Evolutionary conservation across 2,888 invertebrate genomes (phyloP), one percentile per base, ranked within the genome.

Genomic region (Muschampia plurimacula): DNA sequence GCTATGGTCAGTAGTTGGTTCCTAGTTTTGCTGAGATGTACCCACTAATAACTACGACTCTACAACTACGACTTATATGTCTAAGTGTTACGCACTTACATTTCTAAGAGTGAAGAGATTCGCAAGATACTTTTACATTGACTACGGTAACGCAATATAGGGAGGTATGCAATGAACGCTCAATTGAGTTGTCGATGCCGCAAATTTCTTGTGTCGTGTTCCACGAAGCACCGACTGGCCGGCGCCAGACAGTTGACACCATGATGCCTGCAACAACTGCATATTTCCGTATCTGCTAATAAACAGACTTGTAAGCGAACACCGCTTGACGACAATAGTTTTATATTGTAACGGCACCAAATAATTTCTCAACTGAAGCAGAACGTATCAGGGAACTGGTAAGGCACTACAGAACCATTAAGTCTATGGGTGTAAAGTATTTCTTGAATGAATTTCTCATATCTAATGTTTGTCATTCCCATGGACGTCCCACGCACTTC

Each of bases 201-300:
- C 79, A 78, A 78, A 79, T 81, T 78, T 86, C 86, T 81, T 81
- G 82, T 82, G 83, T 89, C 88, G 83, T 76, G 84, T 91, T 89
- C 84, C 84, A 83, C 86, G 85, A 86, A 85, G 81, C 69, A 82
- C 84, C 86, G 90, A 77, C 89, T 75, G 79, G 77, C 81, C 85
- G 92, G 92, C 92, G 92, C 91, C 92, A 83, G 89, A 82, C 81
- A 89, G 82, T 79, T 84, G 89, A 90, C 89, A 90, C 89, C 85
- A 72, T 71, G 72, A 74, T 71, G 67, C 44, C 67, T 65, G 65
- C 22, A 67, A 41, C 72, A 72, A 44, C 71, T 74, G 74, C 75
- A 76, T 73, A 75, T 73, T 76, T 74, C 73, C 67, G 67, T 60
- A 63, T 71, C 71, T 71, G 70, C 59, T 65, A 65, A 59, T 60